A percentile compares a stretch with the other conserved stretches of the same genome.
phyloP scores from a whole-genome alignment of 2,797 vertebrate genomes.

The Lophius americanus region DNA sequence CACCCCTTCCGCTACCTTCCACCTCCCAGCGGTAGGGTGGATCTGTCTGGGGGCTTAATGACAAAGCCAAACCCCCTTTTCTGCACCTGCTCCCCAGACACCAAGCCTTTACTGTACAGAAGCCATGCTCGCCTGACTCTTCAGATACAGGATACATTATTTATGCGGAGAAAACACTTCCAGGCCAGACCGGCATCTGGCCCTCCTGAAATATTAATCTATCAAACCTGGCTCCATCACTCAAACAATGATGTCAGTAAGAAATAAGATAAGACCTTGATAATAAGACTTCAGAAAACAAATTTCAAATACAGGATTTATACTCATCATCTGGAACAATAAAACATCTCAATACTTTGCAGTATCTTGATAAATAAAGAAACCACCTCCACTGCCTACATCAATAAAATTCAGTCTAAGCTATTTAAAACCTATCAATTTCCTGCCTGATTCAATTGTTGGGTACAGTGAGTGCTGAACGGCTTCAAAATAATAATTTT shows the following conservation, averaged over 20 bases:
- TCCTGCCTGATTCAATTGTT: neutral
- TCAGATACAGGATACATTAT: constrained; percentile 79
- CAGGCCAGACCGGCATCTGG: constrained; percentile 82
- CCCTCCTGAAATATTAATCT: constrained; percentile 82
- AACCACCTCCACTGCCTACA: constrained; percentile 22
- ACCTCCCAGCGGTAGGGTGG: constrained; percentile 41
- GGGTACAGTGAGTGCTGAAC: neutral
- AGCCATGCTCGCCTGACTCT: constrained; percentile 64
- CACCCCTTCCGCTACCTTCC: constrained; percentile 32
- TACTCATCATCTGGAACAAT: neutral
- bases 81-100: constrained; percentile 65
- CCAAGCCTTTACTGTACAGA: constrained; percentile 51
- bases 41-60: constrained; percentile 63
- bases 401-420: constrained; percentile 33
- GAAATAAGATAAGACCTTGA: neutral
- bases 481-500: neutral
- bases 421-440: constrained; percentile 19
- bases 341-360: neutral
- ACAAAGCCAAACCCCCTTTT: constrained; percentile 53
- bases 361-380: constrained; percentile 13
- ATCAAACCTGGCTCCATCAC: constrained; percentile 65
- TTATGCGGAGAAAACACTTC: constrained; percentile 82
- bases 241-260: constrained; percentile 41
- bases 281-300: constrained; percentile 10
- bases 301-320: constrained; percentile 7